Percentiles rank a stretch among this genome's conserved stretches.
Conservation (phyloP, 92 coral and sea anemone genomes). For the Micromussa lordhowensis region DNA sequence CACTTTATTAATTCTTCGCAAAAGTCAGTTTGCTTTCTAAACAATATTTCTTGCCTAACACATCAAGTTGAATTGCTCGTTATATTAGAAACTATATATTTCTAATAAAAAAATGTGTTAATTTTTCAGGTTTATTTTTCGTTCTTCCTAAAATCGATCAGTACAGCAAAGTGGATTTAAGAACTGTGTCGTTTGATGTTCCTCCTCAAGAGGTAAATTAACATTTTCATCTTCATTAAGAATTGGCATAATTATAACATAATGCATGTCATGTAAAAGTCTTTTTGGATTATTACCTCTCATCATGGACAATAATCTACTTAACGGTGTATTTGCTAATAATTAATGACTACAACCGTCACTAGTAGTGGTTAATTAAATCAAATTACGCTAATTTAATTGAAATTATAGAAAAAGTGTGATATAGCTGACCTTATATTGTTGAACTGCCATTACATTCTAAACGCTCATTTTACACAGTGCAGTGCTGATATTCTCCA, state of each 20-base stretch:
- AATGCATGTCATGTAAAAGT: not conserved
- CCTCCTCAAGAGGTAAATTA: slow-evolving; percentile 96
- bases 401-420: too few relatives aligned
- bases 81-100: too few relatives aligned
- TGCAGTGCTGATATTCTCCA: not conserved
- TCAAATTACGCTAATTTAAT: too few relatives aligned
- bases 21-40: too few relatives aligned
- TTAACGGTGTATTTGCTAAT: too few relatives aligned
- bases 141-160: slow-evolving; percentile 91
- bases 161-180: slow-evolving; percentile 84
- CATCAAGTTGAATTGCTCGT: too few relatives aligned
- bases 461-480: not conserved
- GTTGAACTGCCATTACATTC: not conserved
- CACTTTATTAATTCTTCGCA: too few relatives aligned
- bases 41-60: too few relatives aligned
- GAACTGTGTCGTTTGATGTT: slow-evolving; percentile 97
- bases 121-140: slow-evolving; percentile 82
- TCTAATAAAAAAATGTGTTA: not conserved
- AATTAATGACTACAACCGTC: too few relatives aligned
- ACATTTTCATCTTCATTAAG: not conserved
- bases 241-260: not conserved
- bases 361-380: too few relatives aligned
- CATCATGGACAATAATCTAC: too few relatives aligned
- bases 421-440: not conserved
- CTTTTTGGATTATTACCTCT: not conserved